Conservation (phyloP, 2,113 vertebrate species). For the Rana temporaria region DNA sequence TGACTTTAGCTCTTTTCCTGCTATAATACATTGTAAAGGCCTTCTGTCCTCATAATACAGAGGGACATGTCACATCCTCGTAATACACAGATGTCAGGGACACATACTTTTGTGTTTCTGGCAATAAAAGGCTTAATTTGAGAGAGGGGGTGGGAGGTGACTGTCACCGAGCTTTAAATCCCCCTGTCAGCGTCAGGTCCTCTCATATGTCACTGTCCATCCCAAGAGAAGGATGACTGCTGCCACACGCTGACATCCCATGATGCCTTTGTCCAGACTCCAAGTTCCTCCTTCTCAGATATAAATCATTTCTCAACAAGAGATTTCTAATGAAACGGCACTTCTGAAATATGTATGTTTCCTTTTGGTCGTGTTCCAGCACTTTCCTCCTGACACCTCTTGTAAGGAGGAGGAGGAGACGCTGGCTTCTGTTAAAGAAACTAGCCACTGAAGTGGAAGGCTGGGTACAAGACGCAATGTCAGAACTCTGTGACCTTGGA, state of each 20-base stretch:
- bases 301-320: constrained; percentile 76
- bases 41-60: too few relatives aligned
- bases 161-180: constrained; percentile 47
- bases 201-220: constrained; percentile 53
- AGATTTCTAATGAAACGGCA: constrained; percentile 69
- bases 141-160: constrained; percentile 39
- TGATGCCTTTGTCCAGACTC: constrained; percentile 75
- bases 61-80: not conserved
- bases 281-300: constrained; percentile 74
- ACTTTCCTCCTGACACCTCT: constrained; percentile 33
- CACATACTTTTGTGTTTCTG: constrained; percentile 28
- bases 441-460: constrained; percentile 6
- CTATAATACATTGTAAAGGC: not conserved
- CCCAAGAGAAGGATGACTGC: constrained; percentile 37
- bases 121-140: constrained; percentile 38
- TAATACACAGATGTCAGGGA: constrained; percentile 28
- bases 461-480: constrained; percentile 5
- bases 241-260: constrained; percentile 48
- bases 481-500: constrained; percentile 25
- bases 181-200: constrained; percentile 48
- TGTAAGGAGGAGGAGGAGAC: constrained; percentile 32
- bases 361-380: constrained; percentile 38
- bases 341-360: constrained; percentile 52
- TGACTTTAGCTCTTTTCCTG: not conserved
- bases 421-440: constrained; percentile 28